phyloP scores from a whole-genome alignment of 2,797 vertebrate species.

The Ptychadena robeensis region DNA sequence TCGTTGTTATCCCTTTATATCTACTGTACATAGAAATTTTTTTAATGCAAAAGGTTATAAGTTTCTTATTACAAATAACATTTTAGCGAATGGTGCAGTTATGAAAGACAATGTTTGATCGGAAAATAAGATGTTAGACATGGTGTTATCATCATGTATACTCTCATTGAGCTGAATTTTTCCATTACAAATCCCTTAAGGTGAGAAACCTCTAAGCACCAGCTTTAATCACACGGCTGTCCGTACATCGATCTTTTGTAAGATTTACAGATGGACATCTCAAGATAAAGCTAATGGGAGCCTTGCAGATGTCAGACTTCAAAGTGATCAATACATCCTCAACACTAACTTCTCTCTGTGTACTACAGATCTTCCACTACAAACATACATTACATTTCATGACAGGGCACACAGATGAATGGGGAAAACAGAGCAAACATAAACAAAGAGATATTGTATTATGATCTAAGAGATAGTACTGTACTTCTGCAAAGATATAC shows the following conservation, averaged over 20 bases:
- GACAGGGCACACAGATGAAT: conserved; percentile 1
- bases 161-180: conserved; percentile 14
- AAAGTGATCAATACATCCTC: conserved; percentile 44
- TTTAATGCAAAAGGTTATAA: background rate
- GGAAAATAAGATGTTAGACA: background rate
- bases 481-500: background rate
- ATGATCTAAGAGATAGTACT: background rate
- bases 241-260: conserved; percentile 44
- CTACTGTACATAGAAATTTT: too few species aligned
- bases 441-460: background rate
- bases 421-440: background rate
- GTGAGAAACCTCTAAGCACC: conserved; percentile 34
- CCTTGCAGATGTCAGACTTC: conserved; percentile 42
- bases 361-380: conserved; percentile 11
- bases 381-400: conserved; percentile 3
- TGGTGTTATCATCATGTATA: background rate
- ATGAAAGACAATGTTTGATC: background rate
- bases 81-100: background rate
- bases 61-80: background rate
- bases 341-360: conserved; percentile 1
- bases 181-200: conserved; percentile 36
- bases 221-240: conserved; percentile 49
- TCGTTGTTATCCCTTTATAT: too few species aligned
- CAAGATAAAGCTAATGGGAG: conserved; percentile 54
- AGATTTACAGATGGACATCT: conserved; percentile 55